Percentiles rank a stretch among this genome's conserved stretches.
Evolutionary conservation across 2,888 invertebrate genomes (phyloP).

Genomic region (Torymus auratus): DNA sequence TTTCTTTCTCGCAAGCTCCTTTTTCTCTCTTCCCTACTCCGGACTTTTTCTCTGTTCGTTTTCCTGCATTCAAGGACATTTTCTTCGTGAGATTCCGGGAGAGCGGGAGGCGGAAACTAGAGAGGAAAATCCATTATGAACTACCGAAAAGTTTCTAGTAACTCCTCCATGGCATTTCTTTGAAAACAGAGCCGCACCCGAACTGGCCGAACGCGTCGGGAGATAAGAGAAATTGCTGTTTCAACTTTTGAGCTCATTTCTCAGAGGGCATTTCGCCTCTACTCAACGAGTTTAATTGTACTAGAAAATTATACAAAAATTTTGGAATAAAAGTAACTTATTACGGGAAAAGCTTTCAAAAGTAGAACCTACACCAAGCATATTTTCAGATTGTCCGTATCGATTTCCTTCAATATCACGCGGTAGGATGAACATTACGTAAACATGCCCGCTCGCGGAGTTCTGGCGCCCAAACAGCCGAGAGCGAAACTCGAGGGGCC

Average conservation of each 20-base stretch:
- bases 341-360: neutral
- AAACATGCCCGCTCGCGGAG: too few species aligned
- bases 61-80: conserved; percentile 29
- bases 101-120: conserved; percentile 5
- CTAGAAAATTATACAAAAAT: conserved; percentile 1
- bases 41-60: neutral
- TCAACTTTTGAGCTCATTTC: conserved; percentile 24
- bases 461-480: too few species aligned
- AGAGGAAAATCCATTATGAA: conserved; percentile 50
- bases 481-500: too few species aligned
- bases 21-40: neutral
- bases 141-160: conserved; percentile 35
- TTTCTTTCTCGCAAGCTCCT: neutral
- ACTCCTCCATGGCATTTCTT: conserved; percentile 40
- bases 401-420: neutral
- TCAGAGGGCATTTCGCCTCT: neutral
- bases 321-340: too few species aligned
- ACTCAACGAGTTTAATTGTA: conserved; percentile 30
- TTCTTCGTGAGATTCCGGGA: conserved; percentile 31
- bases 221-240: conserved; percentile 30
- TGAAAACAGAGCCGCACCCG: conserved; percentile 28
- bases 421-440: too few species aligned
- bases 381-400: neutral
- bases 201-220: conserved; percentile 11
- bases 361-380: too few species aligned